These are phyloP conservation scores for Pseudomugil tenellus DNA, from an alignment of 2,797 vertebrate species.

Conservation along the genomic window DNA sequence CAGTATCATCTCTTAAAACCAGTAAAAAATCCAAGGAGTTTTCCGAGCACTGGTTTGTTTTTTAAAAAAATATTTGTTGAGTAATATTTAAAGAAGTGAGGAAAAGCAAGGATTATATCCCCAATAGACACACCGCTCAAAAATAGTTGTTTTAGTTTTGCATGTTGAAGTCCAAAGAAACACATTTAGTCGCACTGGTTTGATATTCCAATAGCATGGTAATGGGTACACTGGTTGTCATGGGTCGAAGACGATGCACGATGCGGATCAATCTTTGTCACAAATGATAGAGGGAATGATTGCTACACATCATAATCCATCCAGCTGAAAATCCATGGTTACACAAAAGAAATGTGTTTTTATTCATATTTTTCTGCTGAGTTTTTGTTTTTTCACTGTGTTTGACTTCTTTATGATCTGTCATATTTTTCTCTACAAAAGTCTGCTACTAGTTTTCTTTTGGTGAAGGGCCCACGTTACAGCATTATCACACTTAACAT, in stretches of 20 bases:
- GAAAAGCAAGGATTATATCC: conserved; percentile 3
- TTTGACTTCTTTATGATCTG: conserved; percentile 9
- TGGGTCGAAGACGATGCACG: conserved; percentile 19
- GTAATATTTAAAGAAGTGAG: not conserved
- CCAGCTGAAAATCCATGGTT: conserved; percentile 47
- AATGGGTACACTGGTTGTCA: conserved; percentile 22
- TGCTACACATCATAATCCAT: conserved; percentile 25
- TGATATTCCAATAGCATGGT: conserved; percentile 24
- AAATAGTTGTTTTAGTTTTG: conserved; percentile 11
- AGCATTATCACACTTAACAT: conserved; percentile 34
- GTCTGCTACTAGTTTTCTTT: conserved; percentile 1
- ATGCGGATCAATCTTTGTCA: conserved; percentile 9
- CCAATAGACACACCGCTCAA: not conserved
- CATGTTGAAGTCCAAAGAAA: conserved; percentile 12
- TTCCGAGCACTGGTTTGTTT: conserved; percentile 8
- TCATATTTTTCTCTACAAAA: conserved; percentile 6
- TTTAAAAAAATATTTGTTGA: conserved; percentile 43
- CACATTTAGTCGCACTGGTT: conserved; percentile 34
- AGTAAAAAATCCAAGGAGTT: conserved; percentile 7
- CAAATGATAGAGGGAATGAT: conserved; percentile 10
- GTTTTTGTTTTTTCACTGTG: conserved; percentile 3
- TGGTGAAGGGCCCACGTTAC: conserved; percentile 17
- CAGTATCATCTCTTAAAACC: conserved; percentile 27
- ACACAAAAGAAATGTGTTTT: conserved; percentile 29
- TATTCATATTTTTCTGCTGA: conserved; percentile 10